phyloP scores from a whole-genome alignment of 2,113 vertebrate species.

The Columbina picui region DNA sequence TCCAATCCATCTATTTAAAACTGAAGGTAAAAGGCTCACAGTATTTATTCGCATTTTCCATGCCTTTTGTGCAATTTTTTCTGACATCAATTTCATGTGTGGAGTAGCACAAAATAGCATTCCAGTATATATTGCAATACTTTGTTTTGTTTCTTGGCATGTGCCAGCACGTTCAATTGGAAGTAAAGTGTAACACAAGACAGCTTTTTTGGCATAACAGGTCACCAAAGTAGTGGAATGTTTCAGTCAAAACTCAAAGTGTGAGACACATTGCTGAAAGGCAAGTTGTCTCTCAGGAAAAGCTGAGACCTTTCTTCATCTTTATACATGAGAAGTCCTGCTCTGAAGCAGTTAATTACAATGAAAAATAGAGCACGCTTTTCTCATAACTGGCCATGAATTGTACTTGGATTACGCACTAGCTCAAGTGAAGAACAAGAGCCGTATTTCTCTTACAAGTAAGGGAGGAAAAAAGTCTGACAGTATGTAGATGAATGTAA shows the following conservation, averaged over 20 bases:
- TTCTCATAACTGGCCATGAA: neutral
- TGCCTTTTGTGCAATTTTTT: slow-evolving; percentile 16
- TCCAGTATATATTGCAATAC: neutral
- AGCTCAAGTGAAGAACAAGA: neutral
- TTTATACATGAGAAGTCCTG: slow-evolving; percentile 51
- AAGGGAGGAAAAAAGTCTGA: neutral
- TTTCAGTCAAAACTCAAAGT: slow-evolving; percentile 41
- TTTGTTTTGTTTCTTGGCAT: slow-evolving; percentile 28
- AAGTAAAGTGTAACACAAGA: neutral
- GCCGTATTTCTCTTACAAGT: slow-evolving; percentile 4
- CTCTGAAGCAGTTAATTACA: slow-evolving; percentile 54
- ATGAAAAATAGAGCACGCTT: neutral
- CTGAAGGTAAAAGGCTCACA: slow-evolving; percentile 26
- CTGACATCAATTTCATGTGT: slow-evolving; percentile 33
- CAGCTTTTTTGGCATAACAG: slow-evolving; percentile 51
- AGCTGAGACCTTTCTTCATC: slow-evolving; percentile 59
- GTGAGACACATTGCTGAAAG: slow-evolving; percentile 44
- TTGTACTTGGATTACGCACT: neutral
- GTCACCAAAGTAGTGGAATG: slow-evolving; percentile 38
- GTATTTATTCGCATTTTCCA: slow-evolving; percentile 1
- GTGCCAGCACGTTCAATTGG: neutral
- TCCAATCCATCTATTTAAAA: slow-evolving; percentile 46
- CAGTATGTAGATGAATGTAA: slow-evolving; percentile 20
- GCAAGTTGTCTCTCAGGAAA: slow-evolving; percentile 35
- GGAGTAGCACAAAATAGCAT: neutral